Evolutionary conservation across 23 tunicate species (phyloP), one percentile per base, ranked within the genome.

Genomic region (Botrylloides violaceus): DNA sequence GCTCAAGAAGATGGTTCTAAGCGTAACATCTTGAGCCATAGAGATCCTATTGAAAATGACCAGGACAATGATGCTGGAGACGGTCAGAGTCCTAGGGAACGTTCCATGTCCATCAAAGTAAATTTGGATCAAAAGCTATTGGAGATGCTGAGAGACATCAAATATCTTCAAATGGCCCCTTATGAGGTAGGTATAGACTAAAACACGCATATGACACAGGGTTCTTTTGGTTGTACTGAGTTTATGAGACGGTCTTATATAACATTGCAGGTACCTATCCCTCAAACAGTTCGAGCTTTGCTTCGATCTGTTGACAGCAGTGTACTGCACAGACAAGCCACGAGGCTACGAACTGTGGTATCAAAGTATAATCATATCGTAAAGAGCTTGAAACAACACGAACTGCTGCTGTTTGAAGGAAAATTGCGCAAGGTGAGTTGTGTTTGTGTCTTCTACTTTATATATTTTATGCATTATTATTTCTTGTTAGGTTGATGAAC

Each of bases 331-430:
- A 75, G 78, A 35, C 83, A 78, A 59, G 75, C 88, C 2, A 81
- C 87, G 1, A 35, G 87, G 21, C 76, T 88, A 6, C 77, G 68
- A 4, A 81, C 87, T 0, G 79, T 88, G 29, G 87, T 88, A 3
- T 72, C 96, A 65, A 88, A 88, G 68, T 77, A 88, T 76, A 88
- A 88, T 72, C 87, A 88, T 76, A 81, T 88, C 34, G 77, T 88
- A 5, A 80, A 81, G 65, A 55, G 77, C 39, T 76, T 88, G 80
- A 81, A 88, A 80, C 83, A 88, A 27, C 66, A 88, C 58, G 96
- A 88, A 66, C 71, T 77, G 15, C 61, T 88, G 57, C 65, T 88
- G 3, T 88, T 88, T 59, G 96, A 88, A 33, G 76, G 58, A 49
- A 88, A 82, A 72, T 72, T 88, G 83, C 64, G 71, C 58, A 66